A percentile compares a stretch with the other conserved stretches of the same genome.
Evolutionary conservation across 1,140 invertebrate species (phyloP).

Genomic region (Drosophila tropicalis): DNA sequence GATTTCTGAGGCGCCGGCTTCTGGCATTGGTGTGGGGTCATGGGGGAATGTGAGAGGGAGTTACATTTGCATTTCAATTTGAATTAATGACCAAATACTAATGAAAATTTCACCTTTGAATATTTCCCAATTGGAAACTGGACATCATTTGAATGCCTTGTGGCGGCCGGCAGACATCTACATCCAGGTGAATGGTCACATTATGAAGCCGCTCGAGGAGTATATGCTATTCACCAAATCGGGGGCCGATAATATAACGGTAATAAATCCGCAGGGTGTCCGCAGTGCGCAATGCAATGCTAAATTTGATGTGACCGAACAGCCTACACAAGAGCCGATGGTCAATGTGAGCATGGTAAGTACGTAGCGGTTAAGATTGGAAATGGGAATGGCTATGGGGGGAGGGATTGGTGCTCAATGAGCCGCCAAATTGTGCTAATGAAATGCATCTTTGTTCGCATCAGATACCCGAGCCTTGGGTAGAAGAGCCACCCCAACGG

Average conservation of each 20-base stretch:
- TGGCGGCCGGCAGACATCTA: constrained; percentile 87
- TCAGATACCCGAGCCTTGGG: constrained; percentile 88
- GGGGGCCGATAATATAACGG: constrained; percentile 90
- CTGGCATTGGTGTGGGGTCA: neutral
- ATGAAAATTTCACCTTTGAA: constrained; percentile 65
- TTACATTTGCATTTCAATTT: constrained; percentile 79
- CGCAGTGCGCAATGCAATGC: constrained; percentile 91
- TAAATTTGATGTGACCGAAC: constrained; percentile 88
- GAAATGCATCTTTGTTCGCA: constrained; percentile 43
- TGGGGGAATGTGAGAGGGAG: neutral
- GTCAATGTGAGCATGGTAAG: constrained; percentile 88
- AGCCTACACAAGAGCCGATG: constrained; percentile 86
- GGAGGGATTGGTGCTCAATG: constrained; percentile 36
- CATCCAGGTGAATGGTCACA: constrained; percentile 90
- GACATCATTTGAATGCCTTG: neutral
- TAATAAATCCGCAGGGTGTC: constrained; percentile 92
- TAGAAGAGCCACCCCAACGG: constrained; percentile 90
- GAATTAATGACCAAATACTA: constrained; percentile 79
- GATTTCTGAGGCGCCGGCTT: constrained; percentile 36
- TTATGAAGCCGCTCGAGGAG: constrained; percentile 93
- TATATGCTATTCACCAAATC: constrained; percentile 94
- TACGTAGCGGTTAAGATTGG: constrained; percentile 27
- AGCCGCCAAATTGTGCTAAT: constrained; percentile 67
- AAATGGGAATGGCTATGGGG: neutral
- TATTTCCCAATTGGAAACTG: constrained; percentile 49